Percentiles rank a stretch among this genome's conserved stretches.
phyloP scores from a whole-genome alignment of 2,888 invertebrate genomes.

The Lepidonotus clava region DNA sequence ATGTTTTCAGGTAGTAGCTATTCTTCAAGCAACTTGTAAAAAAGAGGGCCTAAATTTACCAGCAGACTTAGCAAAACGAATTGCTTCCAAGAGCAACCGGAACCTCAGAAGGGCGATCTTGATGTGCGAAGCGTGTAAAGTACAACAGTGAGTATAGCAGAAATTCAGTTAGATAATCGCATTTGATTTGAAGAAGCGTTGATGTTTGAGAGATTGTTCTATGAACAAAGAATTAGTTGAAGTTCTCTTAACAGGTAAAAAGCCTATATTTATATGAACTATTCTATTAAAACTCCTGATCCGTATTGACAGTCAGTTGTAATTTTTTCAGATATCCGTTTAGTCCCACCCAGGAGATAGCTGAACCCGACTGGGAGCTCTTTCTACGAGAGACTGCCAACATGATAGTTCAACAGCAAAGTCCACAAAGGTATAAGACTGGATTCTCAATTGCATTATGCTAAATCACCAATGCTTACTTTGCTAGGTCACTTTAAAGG shows the following conservation, averaged over 20 bases:
- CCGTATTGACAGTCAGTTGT: no score
- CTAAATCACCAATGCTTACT: no score
- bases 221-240: no score
- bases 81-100: conserved; percentile 90
- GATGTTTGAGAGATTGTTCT: no score
- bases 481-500: no score
- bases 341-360: conserved; percentile 88
- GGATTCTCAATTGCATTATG: no score
- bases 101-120: conserved; percentile 95
- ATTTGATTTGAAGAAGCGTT: not conserved
- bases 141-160: conserved; percentile 85
- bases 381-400: conserved; percentile 92
- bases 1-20: conserved; percentile 75
- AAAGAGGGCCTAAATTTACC: conserved; percentile 90
- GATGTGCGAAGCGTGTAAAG: conserved; percentile 95
- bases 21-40: conserved; percentile 77
- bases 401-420: conserved; percentile 92
- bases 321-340: conserved; percentile 86
- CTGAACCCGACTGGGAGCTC: conserved; percentile 95
- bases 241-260: no score
- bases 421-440: conserved; percentile 86
- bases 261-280: no score
- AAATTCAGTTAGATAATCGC: no score
- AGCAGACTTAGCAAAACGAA: conserved; percentile 87
- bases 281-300: no score